Conservation (phyloP, 1,140 invertebrate species). For the Portunus trituberculatus region DNA sequence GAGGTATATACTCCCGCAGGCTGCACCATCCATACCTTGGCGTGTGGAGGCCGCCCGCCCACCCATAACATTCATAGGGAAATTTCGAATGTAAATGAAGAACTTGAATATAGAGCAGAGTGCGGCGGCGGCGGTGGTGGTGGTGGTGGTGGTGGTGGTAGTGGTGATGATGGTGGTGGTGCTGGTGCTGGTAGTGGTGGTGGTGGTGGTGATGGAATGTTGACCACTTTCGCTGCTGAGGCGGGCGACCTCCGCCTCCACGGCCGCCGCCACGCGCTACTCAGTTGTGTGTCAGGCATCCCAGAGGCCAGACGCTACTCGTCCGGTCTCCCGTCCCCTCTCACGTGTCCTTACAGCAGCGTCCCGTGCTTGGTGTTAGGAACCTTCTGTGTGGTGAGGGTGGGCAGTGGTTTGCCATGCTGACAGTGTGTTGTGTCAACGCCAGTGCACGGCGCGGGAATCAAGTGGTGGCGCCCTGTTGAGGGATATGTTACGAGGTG, state of each 20-base stretch:
- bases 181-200: neutral
- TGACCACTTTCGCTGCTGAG: slow-evolving; percentile 63
- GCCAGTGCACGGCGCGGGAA: neutral
- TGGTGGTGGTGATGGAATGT: slow-evolving; percentile 34
- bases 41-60: neutral
- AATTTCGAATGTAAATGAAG: neutral
- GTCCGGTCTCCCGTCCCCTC: neutral
- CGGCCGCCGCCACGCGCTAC: slow-evolving; percentile 38
- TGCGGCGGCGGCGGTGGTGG: neutral
- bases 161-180: neutral
- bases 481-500: slow-evolving; percentile 57
- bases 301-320: slow-evolving; percentile 47
- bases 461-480: slow-evolving; percentile 36
- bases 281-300: slow-evolving; percentile 55
- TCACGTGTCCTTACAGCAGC: slow-evolving; percentile 59
- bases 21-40: neutral
- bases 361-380: neutral
- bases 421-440: neutral
- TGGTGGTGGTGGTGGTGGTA: neutral
- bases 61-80: neutral
- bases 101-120: neutral
- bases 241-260: slow-evolving; percentile 62
- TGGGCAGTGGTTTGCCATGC: neutral
- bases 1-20: neutral
- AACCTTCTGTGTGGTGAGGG: neutral